Percentiles rank a stretch among this genome's conserved stretches.
phyloP scores from a whole-genome alignment of 2,797 vertebrate species.

The Catamblyrhynchus diadema region DNA sequence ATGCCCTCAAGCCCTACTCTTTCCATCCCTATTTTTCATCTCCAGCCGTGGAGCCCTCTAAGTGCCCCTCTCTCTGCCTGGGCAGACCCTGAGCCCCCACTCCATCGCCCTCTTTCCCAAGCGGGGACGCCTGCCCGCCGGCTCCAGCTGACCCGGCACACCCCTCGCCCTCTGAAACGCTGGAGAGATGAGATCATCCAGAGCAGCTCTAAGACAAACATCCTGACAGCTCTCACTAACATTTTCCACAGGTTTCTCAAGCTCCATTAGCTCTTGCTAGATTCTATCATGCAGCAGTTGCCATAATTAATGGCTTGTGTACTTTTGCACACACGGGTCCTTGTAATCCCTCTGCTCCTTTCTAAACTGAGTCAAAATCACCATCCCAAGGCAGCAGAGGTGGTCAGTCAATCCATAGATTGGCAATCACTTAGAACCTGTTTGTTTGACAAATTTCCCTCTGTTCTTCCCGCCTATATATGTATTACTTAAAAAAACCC shows the following conservation, averaged over 20 bases:
- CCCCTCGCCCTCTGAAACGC: not conserved
- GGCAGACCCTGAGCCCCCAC: not conserved
- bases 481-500: not conserved
- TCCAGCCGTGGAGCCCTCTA: not conserved
- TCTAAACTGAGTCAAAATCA: not conserved
- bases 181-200: constrained; percentile 36
- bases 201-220: constrained; percentile 37
- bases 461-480: not conserved
- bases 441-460: not conserved
- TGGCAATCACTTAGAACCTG: not conserved
- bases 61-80: not conserved
- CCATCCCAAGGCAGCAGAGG: not conserved
- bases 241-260: constrained; percentile 51
- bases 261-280: constrained; percentile 40
- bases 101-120: fast-evolving
- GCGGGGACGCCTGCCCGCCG: fast-evolving
- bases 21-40: not conserved
- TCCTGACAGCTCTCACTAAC: constrained; percentile 17
- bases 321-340: not conserved
- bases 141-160: not conserved
- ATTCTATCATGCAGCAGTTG: not conserved
- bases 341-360: not conserved
- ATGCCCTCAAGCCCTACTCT: not conserved
- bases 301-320: constrained; percentile 12
- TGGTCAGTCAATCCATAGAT: not conserved